Conservation (phyloP, 2,888 invertebrate genomes). For the Eristalis intricaria region DNA sequence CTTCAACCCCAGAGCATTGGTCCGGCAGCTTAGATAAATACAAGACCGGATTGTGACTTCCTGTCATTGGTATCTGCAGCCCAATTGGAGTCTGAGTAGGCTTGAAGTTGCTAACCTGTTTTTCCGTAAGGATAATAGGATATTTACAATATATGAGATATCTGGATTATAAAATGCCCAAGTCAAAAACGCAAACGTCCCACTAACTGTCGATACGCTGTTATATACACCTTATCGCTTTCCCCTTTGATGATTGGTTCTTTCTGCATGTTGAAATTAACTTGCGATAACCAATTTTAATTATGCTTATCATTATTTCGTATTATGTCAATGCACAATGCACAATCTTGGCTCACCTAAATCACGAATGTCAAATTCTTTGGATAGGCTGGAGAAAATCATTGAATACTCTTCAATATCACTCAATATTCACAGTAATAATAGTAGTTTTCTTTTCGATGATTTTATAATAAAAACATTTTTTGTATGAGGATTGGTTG, state of each 20-base stretch:
- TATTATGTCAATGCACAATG: slow-evolving; percentile 31
- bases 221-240: slow-evolving; percentile 26
- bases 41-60: slow-evolving; percentile 9
- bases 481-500: slow-evolving; percentile 18
- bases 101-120: slow-evolving; percentile 1
- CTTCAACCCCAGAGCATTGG: neutral
- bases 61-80: too few species aligned
- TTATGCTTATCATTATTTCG: slow-evolving; percentile 5
- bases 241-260: slow-evolving; percentile 30
- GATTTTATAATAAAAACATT: slow-evolving; percentile 28
- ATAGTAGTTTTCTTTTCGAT: slow-evolving; percentile 1
- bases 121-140: slow-evolving; percentile 4
- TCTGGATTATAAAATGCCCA: slow-evolving; percentile 49
- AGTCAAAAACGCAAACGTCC: slow-evolving; percentile 28
- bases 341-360: slow-evolving; percentile 43
- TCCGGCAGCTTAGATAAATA: neutral
- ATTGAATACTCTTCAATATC: slow-evolving; percentile 15
- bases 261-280: slow-evolving; percentile 21
- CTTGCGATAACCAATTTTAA: slow-evolving; percentile 30
- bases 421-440: slow-evolving; percentile 39
- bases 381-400: neutral
- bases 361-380: slow-evolving; percentile 41
- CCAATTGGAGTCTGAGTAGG: slow-evolving; percentile 10
- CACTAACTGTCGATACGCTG: slow-evolving; percentile 22
- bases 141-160: slow-evolving; percentile 32